Base-by-base conservation (phyloP, 37 sponge, comb jelly and placozoan species). In the Oopsacas minuta region DNA sequence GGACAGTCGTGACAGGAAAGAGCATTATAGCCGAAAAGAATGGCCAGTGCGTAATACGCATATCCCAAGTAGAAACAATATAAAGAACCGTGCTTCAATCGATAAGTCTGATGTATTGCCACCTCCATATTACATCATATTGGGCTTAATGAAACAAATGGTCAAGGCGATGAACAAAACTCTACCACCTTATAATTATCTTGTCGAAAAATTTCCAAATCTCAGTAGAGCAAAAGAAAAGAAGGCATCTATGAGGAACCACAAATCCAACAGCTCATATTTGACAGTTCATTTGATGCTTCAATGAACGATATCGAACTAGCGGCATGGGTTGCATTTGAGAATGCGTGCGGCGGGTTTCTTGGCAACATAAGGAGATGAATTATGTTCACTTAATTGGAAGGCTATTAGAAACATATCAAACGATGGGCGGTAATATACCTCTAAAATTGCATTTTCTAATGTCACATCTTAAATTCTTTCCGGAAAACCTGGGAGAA, bases 91-190 rank as follows among this genome's bases (percentile, higher is more conserved):
- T 61, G 75, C 75, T 61, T 61, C 28, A 61, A 61, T 61, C 30
- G 75, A n/a, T 20, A 61, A 61, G 75, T 61, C 20, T 61, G 75
- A 42, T 42, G 75, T 61, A 25, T 61, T 61, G 75, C 75, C 28
- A 25, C 20, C 28, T n/a, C 75, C 75, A 42, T 42, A 32, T 10
- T 34, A 61, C 75, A 61, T 61, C 75, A 61, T 32, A 61, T 61
- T 61, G 75, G 30, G 75, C 75, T 61, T 61, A 61, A 61, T 61
- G 75, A 61, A 61, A 61, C 30, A 61, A 42, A 17, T 42, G 49
- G 49, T 42, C 49, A 42, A 42, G 15, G 49, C 49, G 49, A 42
- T 42, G 49, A 42, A 42, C 49, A 42, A 42, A 42, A 42, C 49
- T 42, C 49, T 42, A 42, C 8, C 49, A 42, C 12, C 49, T 42